Percentiles rank a stretch among this genome's conserved stretches.
These are phyloP conservation scores for Cheilosia impressa DNA, from an alignment of 2,888 invertebrate species.

Conservation along the genomic window DNA sequence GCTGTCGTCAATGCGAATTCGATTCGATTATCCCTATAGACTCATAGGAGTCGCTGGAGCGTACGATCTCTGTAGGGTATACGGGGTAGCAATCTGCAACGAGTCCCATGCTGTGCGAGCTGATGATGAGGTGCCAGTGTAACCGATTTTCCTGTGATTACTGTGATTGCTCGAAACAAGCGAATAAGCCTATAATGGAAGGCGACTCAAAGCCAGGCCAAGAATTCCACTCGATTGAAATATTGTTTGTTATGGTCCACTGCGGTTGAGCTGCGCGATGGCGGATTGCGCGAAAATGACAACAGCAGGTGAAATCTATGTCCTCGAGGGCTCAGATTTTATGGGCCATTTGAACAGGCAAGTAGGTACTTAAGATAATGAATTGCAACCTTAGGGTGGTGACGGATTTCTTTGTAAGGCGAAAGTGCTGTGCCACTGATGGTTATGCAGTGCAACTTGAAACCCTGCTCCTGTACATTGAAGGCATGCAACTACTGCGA, in stretches of 20 bases:
- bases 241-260: conserved; percentile 49
- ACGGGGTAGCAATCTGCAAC: background rate
- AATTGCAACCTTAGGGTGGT: conserved; percentile 14
- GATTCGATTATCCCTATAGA: conserved; percentile 31
- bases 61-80: conserved; percentile 6
- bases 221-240: conserved; percentile 31
- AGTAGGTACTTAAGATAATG: conserved; percentile 50
- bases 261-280: conserved; percentile 9
- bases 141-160: conserved; percentile 51
- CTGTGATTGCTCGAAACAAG: conserved; percentile 51
- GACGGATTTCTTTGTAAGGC: background rate
- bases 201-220: conserved; percentile 17
- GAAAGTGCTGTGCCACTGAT: conserved; percentile 21
- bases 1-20: background rate
- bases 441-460: background rate
- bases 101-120: conserved; percentile 24
- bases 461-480: too few species aligned
- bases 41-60: conserved; percentile 59
- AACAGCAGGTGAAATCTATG: conserved; percentile 40
- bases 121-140: conserved; percentile 66
- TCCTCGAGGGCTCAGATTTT: conserved; percentile 4
- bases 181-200: conserved; percentile 4
- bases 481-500: background rate
- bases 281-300: conserved; percentile 18
- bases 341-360: conserved; percentile 25